Base-by-base conservation (phyloP, 2,113 vertebrate genomes). In the Engystomops pustulosus region DNA sequence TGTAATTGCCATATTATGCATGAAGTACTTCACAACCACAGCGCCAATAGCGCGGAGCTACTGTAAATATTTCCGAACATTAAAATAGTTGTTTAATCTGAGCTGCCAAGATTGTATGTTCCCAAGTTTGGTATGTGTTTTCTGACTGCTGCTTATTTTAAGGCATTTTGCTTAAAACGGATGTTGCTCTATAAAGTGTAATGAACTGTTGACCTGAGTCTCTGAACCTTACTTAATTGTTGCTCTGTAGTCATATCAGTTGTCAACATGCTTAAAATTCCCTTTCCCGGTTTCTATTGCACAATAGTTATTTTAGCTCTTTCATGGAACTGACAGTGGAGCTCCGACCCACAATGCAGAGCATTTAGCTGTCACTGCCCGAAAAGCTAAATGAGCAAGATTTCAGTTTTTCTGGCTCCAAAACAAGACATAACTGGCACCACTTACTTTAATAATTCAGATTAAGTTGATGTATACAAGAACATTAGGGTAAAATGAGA, bases 281-380 rank as follows among this genome's bases (percentile, higher is more conserved):
- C 30, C 65, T 44, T 41, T 32, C 17, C 17, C 47, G n/a, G 70
- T 14, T 71, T n/a, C 27, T 81, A 53, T 81, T 81, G 68, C 68
- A 71, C 32, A 69, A 30, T 20, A 41, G 45, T 71, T 71, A 17
- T 71, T 81, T 81, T 71, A 58, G 68, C 38, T 38, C 47, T 72
- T 34, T 72, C 67, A 81, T 9, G 25, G 70, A 72, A 18, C 67
- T 81, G 80, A 72, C 80, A 81, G 45, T 27, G 20, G 30, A 41
- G 47, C 32, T 71, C 34, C 36, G 30, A 23, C n/a, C 80, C 49
- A 53, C 72, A 84, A 84, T 77, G 74, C 71, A 51, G 45, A 84
- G 76, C 41, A 84, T 41, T 84, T 49, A 77, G 81, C 81, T 77
- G 81, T 67, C 81, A 84, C 47, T 65, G 72, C 55, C 45, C 30